A percentile compares a stretch with the other conserved stretches of the same genome.
Evolutionary conservation across 2,888 invertebrate genomes (phyloP).

Genomic region (Hypomecis atomaria): DNA sequence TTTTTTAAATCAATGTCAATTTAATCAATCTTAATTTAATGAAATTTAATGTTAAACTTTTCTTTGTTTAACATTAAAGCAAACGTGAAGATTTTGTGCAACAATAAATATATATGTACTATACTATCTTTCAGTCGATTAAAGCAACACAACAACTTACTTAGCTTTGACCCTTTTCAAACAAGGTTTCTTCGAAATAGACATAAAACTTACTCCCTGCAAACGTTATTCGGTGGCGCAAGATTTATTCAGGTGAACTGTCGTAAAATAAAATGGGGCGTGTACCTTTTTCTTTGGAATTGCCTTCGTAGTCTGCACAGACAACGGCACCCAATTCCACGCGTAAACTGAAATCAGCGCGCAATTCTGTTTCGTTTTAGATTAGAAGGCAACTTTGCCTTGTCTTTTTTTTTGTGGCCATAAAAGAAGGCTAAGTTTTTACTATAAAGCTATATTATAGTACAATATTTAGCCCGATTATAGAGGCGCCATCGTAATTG

Average conservation of each 20-base stretch:
- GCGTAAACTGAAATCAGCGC: conserved; percentile 40
- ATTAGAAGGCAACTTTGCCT: background rate
- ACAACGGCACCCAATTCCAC: conserved; percentile 31
- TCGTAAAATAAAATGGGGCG: conserved; percentile 44
- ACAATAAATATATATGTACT: no score
- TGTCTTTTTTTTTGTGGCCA: background rate
- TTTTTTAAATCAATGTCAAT: no score
- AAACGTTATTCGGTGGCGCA: conserved; percentile 27
- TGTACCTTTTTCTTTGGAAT: conserved; percentile 43
- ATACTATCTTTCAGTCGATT: background rate
- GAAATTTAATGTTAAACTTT: no score
- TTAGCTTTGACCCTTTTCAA: conserved; percentile 11
- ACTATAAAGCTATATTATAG: no score
- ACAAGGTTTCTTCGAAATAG: conserved; percentile 16
- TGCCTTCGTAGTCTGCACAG: conserved; percentile 15
- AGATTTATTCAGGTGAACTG: conserved; percentile 42
- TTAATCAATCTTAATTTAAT: no score
- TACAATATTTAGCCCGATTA: no score
- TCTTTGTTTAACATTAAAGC: no score
- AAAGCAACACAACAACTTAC: conserved; percentile 1
- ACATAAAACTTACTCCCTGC: conserved; percentile 17
- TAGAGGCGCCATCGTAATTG: no score
- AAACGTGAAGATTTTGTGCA: no score
- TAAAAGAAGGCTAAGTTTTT: background rate
- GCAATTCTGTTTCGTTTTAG: conserved; percentile 18